phyloP scores from a whole-genome alignment of 2,113 vertebrate species.

The Buteo buteo region DNA sequence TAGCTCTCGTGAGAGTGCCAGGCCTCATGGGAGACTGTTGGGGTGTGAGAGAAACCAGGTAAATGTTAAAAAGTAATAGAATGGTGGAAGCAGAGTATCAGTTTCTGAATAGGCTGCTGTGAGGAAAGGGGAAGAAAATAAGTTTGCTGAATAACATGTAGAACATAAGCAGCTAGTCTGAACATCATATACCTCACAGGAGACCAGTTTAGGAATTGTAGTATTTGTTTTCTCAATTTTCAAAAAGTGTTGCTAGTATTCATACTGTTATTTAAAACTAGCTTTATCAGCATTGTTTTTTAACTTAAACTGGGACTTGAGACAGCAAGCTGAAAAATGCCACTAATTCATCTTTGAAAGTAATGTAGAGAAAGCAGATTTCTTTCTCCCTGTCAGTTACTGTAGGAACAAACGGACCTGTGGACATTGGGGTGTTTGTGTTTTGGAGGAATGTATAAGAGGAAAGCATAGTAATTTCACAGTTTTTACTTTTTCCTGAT shows the following conservation, averaged over 20 bases:
- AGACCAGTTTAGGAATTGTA: accelerated
- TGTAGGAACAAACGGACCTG: neutral
- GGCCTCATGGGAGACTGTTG: neutral
- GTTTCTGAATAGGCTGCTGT: neutral
- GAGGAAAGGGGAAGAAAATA: neutral
- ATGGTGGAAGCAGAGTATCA: no score
- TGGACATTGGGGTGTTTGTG: neutral
- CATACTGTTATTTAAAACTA: neutral
- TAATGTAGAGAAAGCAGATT: neutral
- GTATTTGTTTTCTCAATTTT: neutral
- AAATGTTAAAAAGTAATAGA: no score
- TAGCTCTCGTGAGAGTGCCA: neutral
- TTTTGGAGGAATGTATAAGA: neutral
- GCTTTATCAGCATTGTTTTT: neutral
- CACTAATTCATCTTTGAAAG: accelerated
- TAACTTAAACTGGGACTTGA: neutral
- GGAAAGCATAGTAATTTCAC: neutral
- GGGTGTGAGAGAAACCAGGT: neutral
- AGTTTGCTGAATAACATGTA: neutral
- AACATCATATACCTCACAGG: accelerated
- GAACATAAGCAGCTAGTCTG: neutral
- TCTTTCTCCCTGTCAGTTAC: neutral
- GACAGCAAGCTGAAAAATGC: neutral
- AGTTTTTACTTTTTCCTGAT: neutral
- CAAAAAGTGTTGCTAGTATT: neutral